These are phyloP conservation scores for Eupithecia centaureata DNA, from an alignment of 2,888 invertebrate species.

Conservation along the genomic window DNA sequence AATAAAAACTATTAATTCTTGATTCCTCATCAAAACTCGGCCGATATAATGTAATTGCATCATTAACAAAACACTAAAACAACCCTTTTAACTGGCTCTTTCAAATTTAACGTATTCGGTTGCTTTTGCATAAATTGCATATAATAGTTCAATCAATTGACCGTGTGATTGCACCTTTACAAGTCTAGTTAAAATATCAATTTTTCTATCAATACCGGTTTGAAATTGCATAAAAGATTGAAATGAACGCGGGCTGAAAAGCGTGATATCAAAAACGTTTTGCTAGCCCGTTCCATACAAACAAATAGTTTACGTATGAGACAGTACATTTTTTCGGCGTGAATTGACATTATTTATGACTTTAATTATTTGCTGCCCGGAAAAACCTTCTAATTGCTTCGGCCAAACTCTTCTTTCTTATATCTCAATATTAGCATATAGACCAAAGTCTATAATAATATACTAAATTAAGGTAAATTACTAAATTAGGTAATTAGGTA, in stretches of 20 bases:
- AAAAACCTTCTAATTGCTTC: too few relatives aligned
- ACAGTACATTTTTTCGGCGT: not conserved
- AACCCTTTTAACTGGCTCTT: not conserved
- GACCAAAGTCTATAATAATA: too few relatives aligned
- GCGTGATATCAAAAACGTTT: constrained; percentile 30
- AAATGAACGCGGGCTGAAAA: constrained; percentile 32
- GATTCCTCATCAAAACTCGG: too few relatives aligned
- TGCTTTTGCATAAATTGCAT: not conserved
- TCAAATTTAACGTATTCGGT: not conserved
- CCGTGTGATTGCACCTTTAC: constrained; percentile 36
- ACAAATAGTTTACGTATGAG: not conserved
- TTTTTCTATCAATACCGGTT: constrained; percentile 37
- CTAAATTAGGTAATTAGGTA: too few relatives aligned
- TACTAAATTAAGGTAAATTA: too few relatives aligned
- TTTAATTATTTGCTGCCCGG: too few relatives aligned
- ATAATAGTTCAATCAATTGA: not conserved
- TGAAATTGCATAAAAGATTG: constrained; percentile 40
- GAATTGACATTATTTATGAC: not conserved
- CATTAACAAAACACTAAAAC: not conserved
- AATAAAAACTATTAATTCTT: too few relatives aligned
- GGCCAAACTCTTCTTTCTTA: too few relatives aligned
- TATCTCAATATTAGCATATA: too few relatives aligned
- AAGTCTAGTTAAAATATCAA: constrained; percentile 34
- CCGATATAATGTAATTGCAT: not conserved
- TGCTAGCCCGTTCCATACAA: not conserved